Conservation (phyloP, 2,888 invertebrate species). For the Aphidius colemani region DNA sequence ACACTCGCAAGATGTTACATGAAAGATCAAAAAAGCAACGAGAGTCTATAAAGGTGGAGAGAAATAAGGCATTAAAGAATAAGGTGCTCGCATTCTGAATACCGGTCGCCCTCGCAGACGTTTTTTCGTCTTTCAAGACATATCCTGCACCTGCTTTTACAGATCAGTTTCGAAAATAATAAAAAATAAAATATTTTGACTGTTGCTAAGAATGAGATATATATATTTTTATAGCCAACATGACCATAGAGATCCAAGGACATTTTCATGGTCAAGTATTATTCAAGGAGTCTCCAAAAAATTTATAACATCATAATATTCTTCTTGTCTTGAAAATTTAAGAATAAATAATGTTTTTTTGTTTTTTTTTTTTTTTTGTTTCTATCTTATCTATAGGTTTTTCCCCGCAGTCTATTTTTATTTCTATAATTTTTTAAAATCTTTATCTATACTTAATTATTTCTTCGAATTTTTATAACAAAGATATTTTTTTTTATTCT, state of each 20-base stretch:
- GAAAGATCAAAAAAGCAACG: constrained; percentile 30
- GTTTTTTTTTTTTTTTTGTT: constrained; percentile 5
- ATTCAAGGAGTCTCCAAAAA: too few relatives aligned
- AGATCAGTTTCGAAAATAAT: constrained; percentile 16
- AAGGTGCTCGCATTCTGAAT: constrained; percentile 19
- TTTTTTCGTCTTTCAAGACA: constrained; percentile 24
- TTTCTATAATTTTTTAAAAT: too few relatives aligned
- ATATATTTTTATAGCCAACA: neutral
- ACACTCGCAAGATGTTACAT: constrained; percentile 53
- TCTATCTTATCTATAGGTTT: neutral
- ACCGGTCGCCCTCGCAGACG: constrained; percentile 32
- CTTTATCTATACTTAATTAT: too few relatives aligned
- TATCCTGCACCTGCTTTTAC: constrained; percentile 36
- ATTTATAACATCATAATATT: too few relatives aligned
- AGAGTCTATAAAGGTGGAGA: constrained; percentile 17
- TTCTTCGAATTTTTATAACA: too few relatives aligned
- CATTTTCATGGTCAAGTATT: constrained; percentile 2
- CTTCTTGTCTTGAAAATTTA: neutral
- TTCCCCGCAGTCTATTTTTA: neutral
- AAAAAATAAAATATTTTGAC: too few relatives aligned
- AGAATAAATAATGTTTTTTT: neutral
- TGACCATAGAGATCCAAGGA: constrained; percentile 22
- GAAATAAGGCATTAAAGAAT: constrained; percentile 11
- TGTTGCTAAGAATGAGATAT: constrained; percentile 7
- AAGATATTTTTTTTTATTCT: neutral